Base-by-base conservation (phyloP, 2,113 vertebrate genomes). In the Lamprotornis superbus region DNA sequence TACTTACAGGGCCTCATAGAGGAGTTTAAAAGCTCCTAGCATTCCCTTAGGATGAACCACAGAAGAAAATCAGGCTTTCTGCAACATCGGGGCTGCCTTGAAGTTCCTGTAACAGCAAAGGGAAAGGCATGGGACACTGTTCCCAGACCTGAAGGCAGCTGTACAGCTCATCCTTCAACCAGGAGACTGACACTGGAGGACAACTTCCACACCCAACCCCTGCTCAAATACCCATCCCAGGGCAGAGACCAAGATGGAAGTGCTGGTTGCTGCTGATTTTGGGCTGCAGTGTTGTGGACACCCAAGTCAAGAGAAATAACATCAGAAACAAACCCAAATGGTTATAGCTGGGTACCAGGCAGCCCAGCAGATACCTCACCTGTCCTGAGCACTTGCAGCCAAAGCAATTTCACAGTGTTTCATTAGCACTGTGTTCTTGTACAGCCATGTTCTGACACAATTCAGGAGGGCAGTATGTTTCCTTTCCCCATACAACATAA, bases 371-470 rank as follows among this genome's bases (percentile, higher is more conserved):
- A 6, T 11, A 31, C 25, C 35, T 47, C 57, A 10, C 5, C 28
- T 23, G n/a, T 22, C 19, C 5, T 0, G 0, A 19, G 37, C 17
- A 10, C 31, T 4, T 22, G 22, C 52, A 67, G 79, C 71, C 63
- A 22, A 31, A 56, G 60, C 2, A 7, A 22, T 28, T 23, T 18
- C 59, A 3, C 0, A 0, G 14, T 9, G 11, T 7, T 73, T 11
- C 24, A 15, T 30, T 24, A 65, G 17, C 4, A 0, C 3, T 3
- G 7, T 7, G 30, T 30, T 73, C 23, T 19, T 15, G 9, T 4
- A 4, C 0, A 60, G 22, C 31, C n/a, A 1, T 0, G 3, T 11
- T 37, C 64, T 57, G 47, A 31, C 40, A 35, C 16, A 9, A 1
- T 10, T 40, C 7, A 57, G 46, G 59, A 80, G 33, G 40, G 28